Conservation (phyloP, 2,797 vertebrate genomes). For the Tachyglossus aculeatus region DNA sequence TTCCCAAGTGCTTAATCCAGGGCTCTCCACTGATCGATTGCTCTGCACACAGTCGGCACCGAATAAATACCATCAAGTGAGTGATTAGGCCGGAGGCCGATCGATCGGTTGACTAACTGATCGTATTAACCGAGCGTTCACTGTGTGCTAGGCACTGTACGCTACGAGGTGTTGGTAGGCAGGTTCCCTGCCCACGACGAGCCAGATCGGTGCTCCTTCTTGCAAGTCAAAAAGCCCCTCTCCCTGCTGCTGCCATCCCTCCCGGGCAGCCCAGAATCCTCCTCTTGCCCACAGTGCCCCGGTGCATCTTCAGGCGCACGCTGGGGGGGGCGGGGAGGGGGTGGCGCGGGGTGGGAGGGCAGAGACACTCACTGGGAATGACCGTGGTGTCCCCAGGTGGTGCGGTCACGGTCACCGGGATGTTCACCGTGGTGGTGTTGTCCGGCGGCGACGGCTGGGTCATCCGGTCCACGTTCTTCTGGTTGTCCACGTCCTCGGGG, state of each 20-base stretch:
- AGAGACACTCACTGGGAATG: slow-evolving; percentile 83
- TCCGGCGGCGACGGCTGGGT: slow-evolving; percentile 71
- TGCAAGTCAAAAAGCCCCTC: background rate
- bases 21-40: no score
- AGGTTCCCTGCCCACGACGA: no score
- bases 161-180: no score
- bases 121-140: no score
- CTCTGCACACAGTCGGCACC: no score
- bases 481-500: slow-evolving; percentile 90
- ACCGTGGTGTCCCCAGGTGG: slow-evolving; percentile 84
- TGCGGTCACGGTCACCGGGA: slow-evolving; percentile 84
- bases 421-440: slow-evolving; percentile 74
- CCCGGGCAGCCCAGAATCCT: no score
- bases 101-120: no score
- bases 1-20: no score
- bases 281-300: background rate
- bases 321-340: background rate
- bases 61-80: no score
- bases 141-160: no score
- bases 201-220: background rate
- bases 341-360: background rate
- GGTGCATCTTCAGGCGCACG: background rate
- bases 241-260: background rate
- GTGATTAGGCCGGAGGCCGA: no score
- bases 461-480: slow-evolving; percentile 85